phyloP scores from a whole-genome alignment of 1,140 invertebrate species.

The Bombus confusus region DNA sequence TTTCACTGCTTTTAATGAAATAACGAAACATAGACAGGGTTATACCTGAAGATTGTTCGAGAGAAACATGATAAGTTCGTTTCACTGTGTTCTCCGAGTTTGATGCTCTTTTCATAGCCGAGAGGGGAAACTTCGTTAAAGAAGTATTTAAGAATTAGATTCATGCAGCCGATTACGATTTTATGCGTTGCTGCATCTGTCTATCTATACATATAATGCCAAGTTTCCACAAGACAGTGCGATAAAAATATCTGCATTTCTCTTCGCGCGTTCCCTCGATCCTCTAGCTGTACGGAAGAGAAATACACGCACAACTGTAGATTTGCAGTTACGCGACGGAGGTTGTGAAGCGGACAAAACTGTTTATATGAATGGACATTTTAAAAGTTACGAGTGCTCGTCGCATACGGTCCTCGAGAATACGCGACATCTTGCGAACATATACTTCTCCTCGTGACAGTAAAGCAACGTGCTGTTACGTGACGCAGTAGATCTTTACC shows the following conservation, averaged over 20 bases:
- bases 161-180: too few relatives aligned
- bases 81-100: not conserved
- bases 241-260: not conserved
- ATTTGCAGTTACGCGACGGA: not conserved
- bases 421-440: slow-evolving; percentile 13
- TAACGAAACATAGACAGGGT: not conserved
- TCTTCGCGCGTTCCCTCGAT: not conserved
- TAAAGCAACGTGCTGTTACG: not conserved
- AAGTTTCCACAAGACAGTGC: not conserved
- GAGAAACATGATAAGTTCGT: not conserved
- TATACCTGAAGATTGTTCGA: not conserved
- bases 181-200: too few relatives aligned
- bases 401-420: slow-evolving; percentile 6
- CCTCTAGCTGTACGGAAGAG: too few relatives aligned
- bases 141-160: too few relatives aligned
- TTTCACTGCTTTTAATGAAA: not conserved
- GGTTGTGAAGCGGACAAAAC: too few relatives aligned
- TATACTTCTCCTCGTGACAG: not conserved
- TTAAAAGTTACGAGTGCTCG: slow-evolving; percentile 5
- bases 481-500: slow-evolving; percentile 7
- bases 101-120: not conserved
- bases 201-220: not conserved
- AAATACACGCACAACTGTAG: not conserved
- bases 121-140: too few relatives aligned
- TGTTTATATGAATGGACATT: slow-evolving; percentile 27